These are phyloP conservation scores for Lasiurus cinereus DNA, from an alignment of 2,113 vertebrate species.

Conservation along the genomic window DNA sequence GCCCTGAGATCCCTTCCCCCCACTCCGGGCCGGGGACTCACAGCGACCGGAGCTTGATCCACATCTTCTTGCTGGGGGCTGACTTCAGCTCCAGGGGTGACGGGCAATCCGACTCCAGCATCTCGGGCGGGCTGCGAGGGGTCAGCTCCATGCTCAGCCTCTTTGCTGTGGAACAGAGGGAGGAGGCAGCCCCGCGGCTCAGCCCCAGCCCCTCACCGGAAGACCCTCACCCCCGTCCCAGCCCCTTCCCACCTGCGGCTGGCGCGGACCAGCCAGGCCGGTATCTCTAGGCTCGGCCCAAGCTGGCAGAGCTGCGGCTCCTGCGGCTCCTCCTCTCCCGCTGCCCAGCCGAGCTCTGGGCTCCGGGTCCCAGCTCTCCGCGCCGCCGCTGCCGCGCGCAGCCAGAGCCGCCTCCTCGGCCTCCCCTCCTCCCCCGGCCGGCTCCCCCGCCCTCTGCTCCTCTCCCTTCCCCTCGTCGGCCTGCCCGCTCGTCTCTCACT, in stretches of 20 bases:
- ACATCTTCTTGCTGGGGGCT: constrained; percentile 88
- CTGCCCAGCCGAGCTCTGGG: constrained; percentile 73
- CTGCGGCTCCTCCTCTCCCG: constrained; percentile 66
- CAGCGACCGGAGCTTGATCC: constrained; percentile 89
- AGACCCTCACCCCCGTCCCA: constrained; percentile 43
- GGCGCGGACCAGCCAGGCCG: constrained; percentile 76
- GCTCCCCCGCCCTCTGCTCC: constrained; percentile 41
- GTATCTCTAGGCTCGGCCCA: constrained; percentile 66
- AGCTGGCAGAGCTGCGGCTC: constrained; percentile 65
- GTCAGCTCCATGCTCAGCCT: constrained; percentile 77
- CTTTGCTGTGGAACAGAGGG: constrained; percentile 60
- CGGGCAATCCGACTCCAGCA: constrained; percentile 86
- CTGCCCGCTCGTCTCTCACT: constrained; percentile 60
- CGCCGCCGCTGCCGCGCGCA: constrained; percentile 71
- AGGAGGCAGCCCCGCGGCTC: constrained; percentile 47
- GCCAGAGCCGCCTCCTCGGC: constrained; percentile 74
- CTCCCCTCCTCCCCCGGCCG: constrained; percentile 68
- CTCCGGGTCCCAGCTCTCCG: constrained; percentile 72
- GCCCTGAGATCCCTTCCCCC: constrained; percentile 61
- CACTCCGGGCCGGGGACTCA: constrained; percentile 78
- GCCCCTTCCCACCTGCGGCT: constrained; percentile 82
- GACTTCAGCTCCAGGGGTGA: constrained; percentile 87
- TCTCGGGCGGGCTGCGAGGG: constrained; percentile 72
- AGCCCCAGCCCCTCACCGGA: background rate
- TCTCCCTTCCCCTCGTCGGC: constrained; percentile 46